Conservation (phyloP, 2,113 vertebrate species). For the Atherinomorus stipes region DNA sequence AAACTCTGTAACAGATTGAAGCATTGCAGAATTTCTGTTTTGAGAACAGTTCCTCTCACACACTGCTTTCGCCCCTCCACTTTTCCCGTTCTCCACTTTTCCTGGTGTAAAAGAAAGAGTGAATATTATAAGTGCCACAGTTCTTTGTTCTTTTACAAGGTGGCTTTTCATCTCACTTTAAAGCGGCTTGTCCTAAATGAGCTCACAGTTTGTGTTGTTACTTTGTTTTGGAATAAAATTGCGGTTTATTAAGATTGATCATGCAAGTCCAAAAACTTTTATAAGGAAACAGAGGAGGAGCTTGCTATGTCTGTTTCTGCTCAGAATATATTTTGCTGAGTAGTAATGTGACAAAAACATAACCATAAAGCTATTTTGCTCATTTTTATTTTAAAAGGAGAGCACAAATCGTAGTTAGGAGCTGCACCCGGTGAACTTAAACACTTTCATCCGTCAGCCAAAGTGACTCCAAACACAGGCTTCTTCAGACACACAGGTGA, state of each 20-base stretch:
- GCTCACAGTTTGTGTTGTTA: slow-evolving; percentile 39
- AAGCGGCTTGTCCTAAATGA: slow-evolving; percentile 43
- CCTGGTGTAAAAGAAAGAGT: slow-evolving; percentile 21
- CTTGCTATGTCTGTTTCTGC: neutral
- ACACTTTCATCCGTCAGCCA: slow-evolving; percentile 25
- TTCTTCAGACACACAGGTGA: slow-evolving; percentile 36
- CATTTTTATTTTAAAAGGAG: neutral
- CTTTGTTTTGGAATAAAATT: slow-evolving; percentile 59
- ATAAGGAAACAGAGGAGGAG: neutral
- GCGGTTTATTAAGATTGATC: slow-evolving; percentile 46
- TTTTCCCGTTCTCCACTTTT: neutral
- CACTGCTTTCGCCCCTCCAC: no score
- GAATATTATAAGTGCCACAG: slow-evolving; percentile 30
- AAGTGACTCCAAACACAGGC: slow-evolving; percentile 31
- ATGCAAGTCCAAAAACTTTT: slow-evolving; percentile 8
- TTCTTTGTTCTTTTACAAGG: slow-evolving; percentile 65
- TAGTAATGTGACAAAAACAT: neutral
- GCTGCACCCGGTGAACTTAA: slow-evolving; percentile 43
- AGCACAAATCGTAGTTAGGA: neutral
- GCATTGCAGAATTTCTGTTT: neutral
- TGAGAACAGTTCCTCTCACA: neutral
- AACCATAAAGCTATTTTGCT: neutral
- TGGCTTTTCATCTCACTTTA: slow-evolving; percentile 44
- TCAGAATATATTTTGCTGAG: slow-evolving; percentile 6
- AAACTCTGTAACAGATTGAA: neutral